Conservation (phyloP, 2,797 vertebrate genomes). For the Acipenser oxyrinchus region DNA sequence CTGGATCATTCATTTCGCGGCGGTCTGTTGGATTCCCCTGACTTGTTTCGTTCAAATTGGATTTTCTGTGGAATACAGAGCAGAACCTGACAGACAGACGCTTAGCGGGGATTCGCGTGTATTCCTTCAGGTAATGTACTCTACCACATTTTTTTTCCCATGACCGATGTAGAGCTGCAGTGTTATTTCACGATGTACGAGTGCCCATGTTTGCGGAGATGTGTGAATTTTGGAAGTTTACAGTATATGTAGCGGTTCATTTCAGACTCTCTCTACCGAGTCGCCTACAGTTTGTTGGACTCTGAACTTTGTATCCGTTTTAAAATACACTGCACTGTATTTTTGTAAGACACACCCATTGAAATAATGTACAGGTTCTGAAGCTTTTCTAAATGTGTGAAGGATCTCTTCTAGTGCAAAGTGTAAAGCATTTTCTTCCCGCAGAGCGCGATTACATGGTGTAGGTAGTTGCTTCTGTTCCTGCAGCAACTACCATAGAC, state of each 20-base stretch:
- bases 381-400: too few species aligned
- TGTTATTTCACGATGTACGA: background rate
- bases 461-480: too few species aligned
- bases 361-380: too few species aligned
- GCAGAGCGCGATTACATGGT: too few species aligned
- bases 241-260: too few species aligned
- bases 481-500: too few species aligned
- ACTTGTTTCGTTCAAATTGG: constrained; percentile 34
- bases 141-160: background rate
- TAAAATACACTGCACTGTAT: too few species aligned
- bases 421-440: too few species aligned
- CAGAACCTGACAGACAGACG: constrained; percentile 24
- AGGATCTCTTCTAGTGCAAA: too few species aligned
- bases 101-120: constrained; percentile 41
- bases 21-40: constrained; percentile 22
- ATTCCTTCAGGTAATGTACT: constrained; percentile 11
- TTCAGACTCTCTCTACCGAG: background rate
- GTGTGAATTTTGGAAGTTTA: background rate
- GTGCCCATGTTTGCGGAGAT: background rate
- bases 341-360: too few species aligned
- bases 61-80: constrained; percentile 33
- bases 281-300: background rate
- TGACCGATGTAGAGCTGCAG: background rate
- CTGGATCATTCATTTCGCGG: background rate
- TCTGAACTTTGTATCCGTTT: background rate